Conservation (phyloP, 2,113 vertebrate species). For the Turnix velox region DNA sequence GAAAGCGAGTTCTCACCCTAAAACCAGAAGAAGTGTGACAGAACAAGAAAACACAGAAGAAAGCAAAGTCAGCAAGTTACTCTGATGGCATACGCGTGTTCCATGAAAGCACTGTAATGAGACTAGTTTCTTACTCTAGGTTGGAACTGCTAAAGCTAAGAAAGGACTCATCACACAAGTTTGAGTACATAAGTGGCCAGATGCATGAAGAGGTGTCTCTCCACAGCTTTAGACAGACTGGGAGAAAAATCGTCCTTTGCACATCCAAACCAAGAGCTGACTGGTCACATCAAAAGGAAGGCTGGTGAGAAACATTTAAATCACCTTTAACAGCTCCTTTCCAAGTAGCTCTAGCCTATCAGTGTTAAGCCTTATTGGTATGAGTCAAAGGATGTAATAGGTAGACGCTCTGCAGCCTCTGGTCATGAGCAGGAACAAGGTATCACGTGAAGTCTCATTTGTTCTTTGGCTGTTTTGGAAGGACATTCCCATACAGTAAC, state of each 20-base stretch:
- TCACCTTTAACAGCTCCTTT: background rate
- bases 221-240: background rate
- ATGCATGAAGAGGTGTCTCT: background rate
- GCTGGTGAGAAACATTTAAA: background rate
- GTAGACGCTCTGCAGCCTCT: rapidly evolving
- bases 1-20: background rate
- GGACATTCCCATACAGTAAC: background rate
- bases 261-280: background rate
- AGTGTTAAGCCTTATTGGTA: background rate
- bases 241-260: background rate
- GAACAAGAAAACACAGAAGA: background rate
- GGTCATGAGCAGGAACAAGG: background rate
- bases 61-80: background rate
- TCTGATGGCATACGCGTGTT: background rate
- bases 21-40: background rate
- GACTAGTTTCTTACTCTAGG: background rate
- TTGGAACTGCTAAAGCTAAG: background rate
- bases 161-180: background rate
- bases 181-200: background rate
- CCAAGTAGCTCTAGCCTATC: background rate
- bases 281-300: background rate
- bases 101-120: background rate
- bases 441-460: background rate
- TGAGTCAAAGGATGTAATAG: background rate
- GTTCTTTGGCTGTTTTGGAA: background rate